These are phyloP conservation scores for Falco biarmicus DNA, from an alignment of 2,797 vertebrate genomes.

Conservation along the genomic window DNA sequence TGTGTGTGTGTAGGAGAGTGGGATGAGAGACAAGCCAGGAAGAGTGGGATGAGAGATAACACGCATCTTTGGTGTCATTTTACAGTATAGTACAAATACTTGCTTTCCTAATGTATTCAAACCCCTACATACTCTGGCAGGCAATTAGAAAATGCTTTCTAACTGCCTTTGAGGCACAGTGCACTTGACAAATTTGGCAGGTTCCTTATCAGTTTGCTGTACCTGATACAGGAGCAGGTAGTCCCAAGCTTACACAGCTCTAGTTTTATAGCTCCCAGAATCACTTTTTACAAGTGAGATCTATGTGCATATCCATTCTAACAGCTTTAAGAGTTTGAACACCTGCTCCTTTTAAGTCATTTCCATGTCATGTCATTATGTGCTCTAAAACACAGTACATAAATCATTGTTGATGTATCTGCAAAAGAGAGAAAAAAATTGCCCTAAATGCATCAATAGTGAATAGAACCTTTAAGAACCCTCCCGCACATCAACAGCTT, in stretches of 20 bases:
- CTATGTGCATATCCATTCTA: background rate
- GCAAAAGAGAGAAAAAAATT: background rate
- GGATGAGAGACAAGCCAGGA: background rate
- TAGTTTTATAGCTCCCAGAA: background rate
- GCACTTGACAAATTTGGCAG: background rate
- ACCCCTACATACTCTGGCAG: background rate
- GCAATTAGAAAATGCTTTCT: constrained; percentile 14
- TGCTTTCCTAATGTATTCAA: background rate
- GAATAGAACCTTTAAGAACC: background rate
- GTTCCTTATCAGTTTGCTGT: constrained; percentile 15
- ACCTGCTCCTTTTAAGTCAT: constrained; percentile 33
- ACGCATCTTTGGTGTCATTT: background rate
- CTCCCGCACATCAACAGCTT: background rate
- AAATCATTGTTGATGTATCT: background rate
- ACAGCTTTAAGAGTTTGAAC: constrained; percentile 26
- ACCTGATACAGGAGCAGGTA: background rate
- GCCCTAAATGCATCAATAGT: background rate
- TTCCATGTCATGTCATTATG: constrained; percentile 1
- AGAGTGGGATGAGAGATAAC: background rate
- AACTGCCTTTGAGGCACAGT: background rate
- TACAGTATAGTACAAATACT: background rate
- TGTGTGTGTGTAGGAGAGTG: background rate
- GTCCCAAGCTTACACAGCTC: background rate
- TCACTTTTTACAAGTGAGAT: constrained; percentile 17
- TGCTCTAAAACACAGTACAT: background rate